Conservation (phyloP, 2,113 vertebrate species). For the Mandrillus leucophaeus region DNA sequence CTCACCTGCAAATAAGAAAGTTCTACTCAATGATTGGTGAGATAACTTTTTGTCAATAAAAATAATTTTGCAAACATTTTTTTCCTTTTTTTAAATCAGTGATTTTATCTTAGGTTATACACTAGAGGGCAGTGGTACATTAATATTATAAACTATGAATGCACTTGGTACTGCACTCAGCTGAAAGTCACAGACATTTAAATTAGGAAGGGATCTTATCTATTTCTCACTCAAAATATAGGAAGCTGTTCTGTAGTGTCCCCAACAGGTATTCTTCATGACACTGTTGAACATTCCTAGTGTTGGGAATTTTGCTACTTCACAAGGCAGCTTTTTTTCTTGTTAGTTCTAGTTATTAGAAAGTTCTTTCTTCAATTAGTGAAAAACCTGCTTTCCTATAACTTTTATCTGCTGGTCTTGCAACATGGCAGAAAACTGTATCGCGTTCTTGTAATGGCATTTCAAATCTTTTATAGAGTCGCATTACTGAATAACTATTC, state of each 20-base stretch:
- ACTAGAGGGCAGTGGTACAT: slow-evolving; percentile 79
- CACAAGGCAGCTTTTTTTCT: neutral
- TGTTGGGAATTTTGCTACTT: neutral
- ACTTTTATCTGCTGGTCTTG: neutral
- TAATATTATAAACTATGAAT: slow-evolving; percentile 28
- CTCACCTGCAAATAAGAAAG: neutral
- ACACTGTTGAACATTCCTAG: neutral
- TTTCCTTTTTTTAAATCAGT: neutral
- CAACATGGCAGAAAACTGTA: neutral
- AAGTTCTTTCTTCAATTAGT: slow-evolving; percentile 30
- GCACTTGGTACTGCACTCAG: neutral
- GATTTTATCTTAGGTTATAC: slow-evolving; percentile 57
- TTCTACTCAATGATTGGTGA: neutral
- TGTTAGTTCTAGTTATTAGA: neutral
- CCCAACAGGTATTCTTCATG: neutral
- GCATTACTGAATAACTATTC: neutral
- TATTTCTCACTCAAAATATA: neutral
- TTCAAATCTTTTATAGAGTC: neutral
- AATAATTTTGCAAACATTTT: neutral
- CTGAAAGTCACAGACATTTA: neutral
- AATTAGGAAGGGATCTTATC: neutral
- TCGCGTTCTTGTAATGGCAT: neutral
- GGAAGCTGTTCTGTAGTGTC: neutral
- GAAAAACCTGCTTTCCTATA: neutral
- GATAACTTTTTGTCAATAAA: neutral